Evolutionary conservation across 2,888 invertebrate species (phyloP), one percentile per base, ranked within the genome.

Genomic region (Nomada ruficornis): DNA sequence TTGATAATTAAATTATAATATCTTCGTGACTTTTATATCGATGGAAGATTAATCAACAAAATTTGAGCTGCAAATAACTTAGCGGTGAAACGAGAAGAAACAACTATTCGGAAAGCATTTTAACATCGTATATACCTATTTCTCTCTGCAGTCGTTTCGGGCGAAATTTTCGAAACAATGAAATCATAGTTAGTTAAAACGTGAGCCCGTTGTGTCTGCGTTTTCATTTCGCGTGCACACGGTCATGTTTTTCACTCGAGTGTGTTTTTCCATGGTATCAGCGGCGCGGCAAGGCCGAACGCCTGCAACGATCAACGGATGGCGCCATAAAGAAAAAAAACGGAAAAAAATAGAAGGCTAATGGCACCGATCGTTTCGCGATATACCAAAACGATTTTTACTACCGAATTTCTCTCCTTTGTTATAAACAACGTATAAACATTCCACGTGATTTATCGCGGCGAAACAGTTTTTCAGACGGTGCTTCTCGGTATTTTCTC

Each of bases 221-320:
- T 20, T 11, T n/a, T 23, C 20, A 9, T 20, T 55, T n/a, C n/a
- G 70, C 10, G 54, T 75, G 62, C 84, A 29, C 23, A 54, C 62
- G 63, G n/a, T 20, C 50, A 55, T 55, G 50, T 73, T 36, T 64
- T 68, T 42, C 55, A 73, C 36, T 29, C 59, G 26, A 10, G 57
- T 36, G 68, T 83, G 78, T 77, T 80, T 86, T 86, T 74, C 68
- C 78, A 69, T 73, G 54, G 57, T 60, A 68, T 68, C 71, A 50
- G n/a, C 54, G 29, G 13, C 59, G 82, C 18, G 42, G 62, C 57
- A 71, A 68, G 62, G 64, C n/a, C 18, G n/a, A 42, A 13, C 44
- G 52, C 23, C n/a, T 23, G 26, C 23, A 42, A n/a, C 7, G 15
- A 20, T 18, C 42, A 44, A 52, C 23, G 20, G 55, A 44, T 18